These are phyloP conservation scores for Calephelis virginiensis DNA, from an alignment of 1,140 invertebrate species.

Conservation along the genomic window DNA sequence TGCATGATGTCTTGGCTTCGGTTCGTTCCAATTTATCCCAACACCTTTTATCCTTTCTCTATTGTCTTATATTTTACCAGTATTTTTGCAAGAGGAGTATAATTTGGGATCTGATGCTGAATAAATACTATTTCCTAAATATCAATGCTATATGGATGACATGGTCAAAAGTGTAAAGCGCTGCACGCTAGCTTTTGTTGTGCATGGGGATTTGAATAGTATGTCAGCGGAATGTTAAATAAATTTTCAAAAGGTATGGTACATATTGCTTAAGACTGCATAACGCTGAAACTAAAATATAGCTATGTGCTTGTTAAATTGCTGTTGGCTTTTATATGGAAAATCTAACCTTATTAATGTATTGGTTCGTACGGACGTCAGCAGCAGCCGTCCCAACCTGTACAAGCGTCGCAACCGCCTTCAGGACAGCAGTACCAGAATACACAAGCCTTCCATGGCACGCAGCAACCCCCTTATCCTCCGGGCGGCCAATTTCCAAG, in stretches of 20 bases:
- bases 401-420: conserved; percentile 79
- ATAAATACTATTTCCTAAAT: conserved; percentile 52
- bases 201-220: conserved; percentile 74
- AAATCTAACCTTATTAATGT: conserved; percentile 79
- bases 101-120: conserved; percentile 33
- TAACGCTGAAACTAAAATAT: conserved; percentile 47
- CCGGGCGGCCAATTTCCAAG: conserved; percentile 68
- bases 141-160: conserved; percentile 61
- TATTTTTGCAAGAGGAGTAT: conserved; percentile 21
- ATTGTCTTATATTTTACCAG: conserved; percentile 25
- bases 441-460: conserved; percentile 76
- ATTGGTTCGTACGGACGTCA: conserved; percentile 78
- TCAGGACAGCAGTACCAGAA: conserved; percentile 74
- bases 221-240: conserved; percentile 67
- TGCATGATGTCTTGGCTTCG: conserved; percentile 77
- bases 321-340: conserved; percentile 73
- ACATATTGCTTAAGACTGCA: conserved; percentile 68
- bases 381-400: conserved; percentile 78
- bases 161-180: conserved; percentile 60
- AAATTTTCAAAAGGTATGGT: conserved; percentile 62
- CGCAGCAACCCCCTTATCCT: conserved; percentile 73
- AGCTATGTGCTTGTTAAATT: conserved; percentile 63
- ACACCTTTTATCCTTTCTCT: conserved; percentile 20
- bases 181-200: conserved; percentile 77
- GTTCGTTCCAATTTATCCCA: conserved; percentile 39